These are phyloP conservation scores for Melanostoma mellinum DNA, from an alignment of 2,888 invertebrate species.

Conservation along the genomic window DNA sequence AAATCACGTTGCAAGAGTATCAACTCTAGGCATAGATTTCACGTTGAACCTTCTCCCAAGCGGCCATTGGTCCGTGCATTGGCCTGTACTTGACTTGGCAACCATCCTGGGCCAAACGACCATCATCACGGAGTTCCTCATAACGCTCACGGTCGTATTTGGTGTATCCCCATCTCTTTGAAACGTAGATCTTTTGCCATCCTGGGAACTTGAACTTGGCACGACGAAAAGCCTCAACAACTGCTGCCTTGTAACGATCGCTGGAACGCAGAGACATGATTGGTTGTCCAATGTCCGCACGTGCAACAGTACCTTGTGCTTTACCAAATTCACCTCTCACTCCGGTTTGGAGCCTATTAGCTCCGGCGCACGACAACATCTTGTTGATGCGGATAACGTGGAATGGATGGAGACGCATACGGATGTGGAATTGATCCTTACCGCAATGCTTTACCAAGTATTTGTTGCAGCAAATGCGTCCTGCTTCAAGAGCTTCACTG, in stretches of 20 bases:
- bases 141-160: constrained; percentile 97
- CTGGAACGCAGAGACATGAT: constrained; percentile 99
- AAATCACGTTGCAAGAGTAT: constrained; percentile 34
- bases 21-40: constrained; percentile 38
- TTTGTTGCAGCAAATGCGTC: constrained; percentile 99
- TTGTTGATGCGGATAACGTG: constrained; percentile 99
- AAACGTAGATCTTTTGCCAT: constrained; percentile 99
- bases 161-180: constrained; percentile 99
- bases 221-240: constrained; percentile 98
- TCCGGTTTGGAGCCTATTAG: constrained; percentile 99
- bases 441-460: constrained; percentile 99
- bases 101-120: constrained; percentile 94
- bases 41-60: constrained; percentile 93
- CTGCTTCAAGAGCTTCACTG: constrained; percentile 99
- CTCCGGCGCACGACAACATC: constrained; percentile 99
- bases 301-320: constrained; percentile 99
- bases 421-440: constrained; percentile 99
- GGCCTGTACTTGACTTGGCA: constrained; percentile 97
- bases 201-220: constrained; percentile 99
- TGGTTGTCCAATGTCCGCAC: constrained; percentile 99
- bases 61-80: constrained; percentile 95
- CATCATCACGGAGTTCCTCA: constrained; percentile 91
- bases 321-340: constrained; percentile 99
- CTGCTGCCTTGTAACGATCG: constrained; percentile 97
- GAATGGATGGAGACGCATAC: constrained; percentile 99